Percentiles rank a stretch among this genome's conserved stretches.
phyloP scores from a whole-genome alignment of 2,888 invertebrate species.

The Drosophila paramelanica region DNA sequence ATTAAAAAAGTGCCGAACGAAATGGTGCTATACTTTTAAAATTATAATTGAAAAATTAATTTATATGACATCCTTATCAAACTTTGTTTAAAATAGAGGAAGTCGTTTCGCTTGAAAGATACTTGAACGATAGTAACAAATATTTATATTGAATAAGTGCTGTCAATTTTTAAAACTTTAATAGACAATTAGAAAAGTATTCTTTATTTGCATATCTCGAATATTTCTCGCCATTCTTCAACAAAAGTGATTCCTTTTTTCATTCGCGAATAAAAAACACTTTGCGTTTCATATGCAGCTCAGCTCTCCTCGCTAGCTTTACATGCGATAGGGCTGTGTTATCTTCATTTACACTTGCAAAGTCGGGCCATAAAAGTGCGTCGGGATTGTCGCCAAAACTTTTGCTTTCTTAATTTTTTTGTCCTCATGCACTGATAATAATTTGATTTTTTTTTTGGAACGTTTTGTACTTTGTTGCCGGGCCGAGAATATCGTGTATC shows the following conservation, averaged over 20 bases:
- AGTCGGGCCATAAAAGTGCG: slow-evolving; percentile 71
- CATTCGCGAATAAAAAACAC: neutral
- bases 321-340: slow-evolving; percentile 33
- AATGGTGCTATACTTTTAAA: no score
- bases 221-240: no score
- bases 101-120: no score
- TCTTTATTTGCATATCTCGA: no score
- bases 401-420: slow-evolving; percentile 67
- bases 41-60: no score
- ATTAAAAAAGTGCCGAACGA: no score
- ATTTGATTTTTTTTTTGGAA: slow-evolving; percentile 19
- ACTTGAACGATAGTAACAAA: no score
- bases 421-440: slow-evolving; percentile 60
- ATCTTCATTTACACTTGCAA: slow-evolving; percentile 68
- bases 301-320: slow-evolving; percentile 51
- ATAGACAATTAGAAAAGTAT: no score
- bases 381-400: slow-evolving; percentile 69
- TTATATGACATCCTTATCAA: no score
- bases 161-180: no score
- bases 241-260: neutral
- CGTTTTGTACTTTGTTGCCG: slow-evolving; percentile 38
- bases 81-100: no score
- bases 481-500: slow-evolving; percentile 12
- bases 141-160: no score
- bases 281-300: neutral